Conservation (phyloP, 2,113 vertebrate genomes). For the Sinocyclocheilus maitianheensis region DNA sequence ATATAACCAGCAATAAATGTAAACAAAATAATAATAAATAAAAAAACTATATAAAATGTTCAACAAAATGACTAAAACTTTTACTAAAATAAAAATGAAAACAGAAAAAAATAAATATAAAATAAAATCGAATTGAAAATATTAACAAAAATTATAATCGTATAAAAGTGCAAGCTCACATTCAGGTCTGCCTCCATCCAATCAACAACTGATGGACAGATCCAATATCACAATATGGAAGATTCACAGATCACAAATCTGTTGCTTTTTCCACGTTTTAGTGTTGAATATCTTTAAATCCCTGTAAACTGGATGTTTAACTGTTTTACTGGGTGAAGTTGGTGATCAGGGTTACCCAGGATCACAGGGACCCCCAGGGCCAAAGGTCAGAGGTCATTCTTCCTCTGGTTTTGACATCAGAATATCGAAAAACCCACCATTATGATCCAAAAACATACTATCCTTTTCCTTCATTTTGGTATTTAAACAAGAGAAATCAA, state of each 20-base stretch:
- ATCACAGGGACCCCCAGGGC: conserved; percentile 74
- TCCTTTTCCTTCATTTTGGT: neutral
- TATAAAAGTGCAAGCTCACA: neutral
- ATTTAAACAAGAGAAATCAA: neutral
- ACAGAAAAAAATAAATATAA: neutral
- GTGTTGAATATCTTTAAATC: neutral
- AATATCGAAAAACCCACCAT: neutral
- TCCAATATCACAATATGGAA: neutral
- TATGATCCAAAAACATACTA: neutral
- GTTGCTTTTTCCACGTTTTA: neutral
- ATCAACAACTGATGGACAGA: too few species aligned
- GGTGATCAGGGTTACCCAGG: conserved; percentile 82
- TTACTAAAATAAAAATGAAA: neutral
- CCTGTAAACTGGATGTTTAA: neutral
- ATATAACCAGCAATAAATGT: neutral
- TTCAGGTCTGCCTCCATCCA: neutral
- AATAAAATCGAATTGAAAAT: neutral
- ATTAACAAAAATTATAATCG: neutral
- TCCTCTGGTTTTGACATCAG: neutral
- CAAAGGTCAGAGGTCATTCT: conserved; percentile 72
- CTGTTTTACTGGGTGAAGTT: conserved; percentile 80
- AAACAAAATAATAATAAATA: neutral
- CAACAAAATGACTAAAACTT: neutral
- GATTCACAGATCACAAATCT: neutral
- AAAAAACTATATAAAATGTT: neutral